Evolutionary conservation across 2,113 vertebrate genomes (phyloP), one percentile per base, ranked within the genome.

Genomic region (Cichladusa arquata): DNA sequence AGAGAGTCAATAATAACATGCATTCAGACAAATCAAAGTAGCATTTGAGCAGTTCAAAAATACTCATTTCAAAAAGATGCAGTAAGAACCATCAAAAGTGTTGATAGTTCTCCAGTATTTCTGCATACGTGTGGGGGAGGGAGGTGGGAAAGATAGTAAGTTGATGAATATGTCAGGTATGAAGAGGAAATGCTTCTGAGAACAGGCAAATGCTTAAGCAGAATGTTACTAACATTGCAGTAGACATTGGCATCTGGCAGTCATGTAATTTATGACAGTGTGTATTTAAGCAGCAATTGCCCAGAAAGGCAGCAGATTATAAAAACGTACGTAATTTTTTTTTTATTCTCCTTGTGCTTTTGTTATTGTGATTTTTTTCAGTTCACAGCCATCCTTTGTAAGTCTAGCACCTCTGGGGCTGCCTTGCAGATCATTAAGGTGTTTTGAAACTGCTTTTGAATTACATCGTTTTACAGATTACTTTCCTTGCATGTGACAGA

Each of bases 171-270:
- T 70, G 65, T 88, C 80, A 90, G 72, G 50, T 74, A 86, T 45
- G 44, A 86, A 58, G 54, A 88, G 64, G 67, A 93, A 92, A 70
- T 77, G 29, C 40, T 84, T 83, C 51, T 74, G 76, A 73, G 76
- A 92, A 64, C 42, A 88, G 67, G 80, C 20, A 81, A 92, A 86
- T 88, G 34, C 81, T 83, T 81, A 66, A 93, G 89, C 70, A 84
- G 64, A 90, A 54, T 77, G 69, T 83, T 86, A 60, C 34, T 71
- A 81, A 60, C 38, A 15, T 42, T 57, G 64, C 76, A 62, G 53
- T 47, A 73, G 51, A 78, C 4, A 2, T 47, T 86, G 80, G 51
- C 65, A 77, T 71, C 76, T 94, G 72, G 64, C 67, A 91, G 51
- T 78, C 61, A 7, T 36, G 42, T 89, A 78, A 91, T 91, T 84